These are phyloP conservation scores for Caenorhabditis imperialis DNA, from an alignment of 2,888 invertebrate genomes.

Conservation along the genomic window DNA sequence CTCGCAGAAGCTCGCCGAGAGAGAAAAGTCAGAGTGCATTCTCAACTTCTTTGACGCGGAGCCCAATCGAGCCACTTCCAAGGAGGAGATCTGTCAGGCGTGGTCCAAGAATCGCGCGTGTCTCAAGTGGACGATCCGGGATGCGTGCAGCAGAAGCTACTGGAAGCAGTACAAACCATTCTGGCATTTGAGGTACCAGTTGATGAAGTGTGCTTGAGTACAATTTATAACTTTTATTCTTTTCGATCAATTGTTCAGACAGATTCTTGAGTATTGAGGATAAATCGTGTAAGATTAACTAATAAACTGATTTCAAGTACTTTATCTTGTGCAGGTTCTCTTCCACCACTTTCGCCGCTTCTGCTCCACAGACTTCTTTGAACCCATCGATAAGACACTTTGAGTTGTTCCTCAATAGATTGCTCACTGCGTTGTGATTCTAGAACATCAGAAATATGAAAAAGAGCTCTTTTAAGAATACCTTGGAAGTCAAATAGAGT, in stretches of 20 bases:
- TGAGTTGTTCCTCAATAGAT: conserved; percentile 12
- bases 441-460: not conserved
- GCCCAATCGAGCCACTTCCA: no score
- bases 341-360: conserved; percentile 12
- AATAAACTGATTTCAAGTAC: conserved; percentile 23
- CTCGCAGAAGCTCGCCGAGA: conserved; percentile 25
- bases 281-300: not conserved
- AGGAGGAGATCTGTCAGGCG: not conserved
- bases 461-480: not conserved
- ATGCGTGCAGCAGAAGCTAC: conserved; percentile 43
- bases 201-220: conserved; percentile 21
- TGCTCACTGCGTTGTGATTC: conserved; percentile 9
- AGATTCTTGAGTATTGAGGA: not conserved
- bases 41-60: conserved; percentile 35
- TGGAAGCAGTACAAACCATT: conserved; percentile 49
- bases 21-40: conserved; percentile 15
- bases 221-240: no score
- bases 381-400: conserved; percentile 30
- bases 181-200: conserved; percentile 23
- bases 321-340: conserved; percentile 25
- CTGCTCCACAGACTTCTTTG: conserved; percentile 16
- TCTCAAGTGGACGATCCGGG: conserved; percentile 38
- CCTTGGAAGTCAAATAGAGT: conserved; percentile 22
- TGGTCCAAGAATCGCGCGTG: conserved; percentile 36
- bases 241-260: no score